These are phyloP conservation scores for Canis aureus DNA, from an alignment of 2,113 vertebrate species.

Conservation along the genomic window DNA sequence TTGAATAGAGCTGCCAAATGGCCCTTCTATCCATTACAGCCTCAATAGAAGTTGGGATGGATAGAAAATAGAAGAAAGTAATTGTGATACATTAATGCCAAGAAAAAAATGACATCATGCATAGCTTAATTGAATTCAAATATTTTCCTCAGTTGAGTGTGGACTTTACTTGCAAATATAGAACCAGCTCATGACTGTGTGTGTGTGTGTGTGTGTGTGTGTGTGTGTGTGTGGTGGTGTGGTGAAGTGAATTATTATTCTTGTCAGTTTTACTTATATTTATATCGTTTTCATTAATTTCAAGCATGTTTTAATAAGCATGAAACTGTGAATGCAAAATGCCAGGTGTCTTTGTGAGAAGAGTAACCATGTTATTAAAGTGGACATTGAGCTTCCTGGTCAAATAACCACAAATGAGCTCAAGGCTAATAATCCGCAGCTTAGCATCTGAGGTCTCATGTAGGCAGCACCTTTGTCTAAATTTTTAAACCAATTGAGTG, in stretches of 20 bases:
- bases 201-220: background rate
- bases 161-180: constrained; percentile 60
- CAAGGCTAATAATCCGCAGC: constrained; percentile 25
- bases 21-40: background rate
- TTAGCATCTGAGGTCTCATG: background rate
- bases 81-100: constrained; percentile 29
- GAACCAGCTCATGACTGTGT: constrained; percentile 47
- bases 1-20: constrained; percentile 45
- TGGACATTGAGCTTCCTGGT: constrained; percentile 58
- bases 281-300: constrained; percentile 71
- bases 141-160: constrained; percentile 61
- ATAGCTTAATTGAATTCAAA: constrained; percentile 47
- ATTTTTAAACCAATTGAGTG: constrained; percentile 43
- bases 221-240: background rate
- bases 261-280: constrained; percentile 71
- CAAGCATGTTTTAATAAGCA: constrained; percentile 86
- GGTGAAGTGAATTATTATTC: background rate
- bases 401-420: constrained; percentile 70
- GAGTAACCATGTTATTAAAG: constrained; percentile 72
- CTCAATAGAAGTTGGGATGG: constrained; percentile 21
- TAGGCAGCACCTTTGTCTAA: constrained; percentile 45
- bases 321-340: constrained; percentile 76
- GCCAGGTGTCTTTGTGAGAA: constrained; percentile 56
- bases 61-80: constrained; percentile 50
- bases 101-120: constrained; percentile 44